Evolutionary conservation across 2,888 invertebrate species (phyloP).

Genomic region (Thera obeliscata): DNA sequence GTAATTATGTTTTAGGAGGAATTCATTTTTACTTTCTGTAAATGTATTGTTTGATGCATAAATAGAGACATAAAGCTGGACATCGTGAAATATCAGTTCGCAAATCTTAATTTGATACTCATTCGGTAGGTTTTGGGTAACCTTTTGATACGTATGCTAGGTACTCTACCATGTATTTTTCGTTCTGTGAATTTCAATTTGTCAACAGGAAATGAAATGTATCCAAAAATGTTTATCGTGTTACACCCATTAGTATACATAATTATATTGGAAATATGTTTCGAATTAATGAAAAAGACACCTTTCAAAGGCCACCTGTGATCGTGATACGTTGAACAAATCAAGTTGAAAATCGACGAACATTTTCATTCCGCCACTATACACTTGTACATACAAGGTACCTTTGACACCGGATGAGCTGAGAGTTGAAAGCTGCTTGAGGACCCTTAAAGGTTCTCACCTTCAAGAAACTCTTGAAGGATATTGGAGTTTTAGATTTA

Average conservation of each 20-base stretch:
- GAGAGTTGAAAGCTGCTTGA: slow-evolving; percentile 13
- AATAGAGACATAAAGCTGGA: too few species aligned
- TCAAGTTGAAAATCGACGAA: too few species aligned
- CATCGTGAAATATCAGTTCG: too few species aligned
- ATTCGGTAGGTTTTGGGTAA: too few species aligned
- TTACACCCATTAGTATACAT: not conserved
- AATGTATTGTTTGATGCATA: too few species aligned
- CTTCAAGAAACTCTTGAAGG: slow-evolving; percentile 11
- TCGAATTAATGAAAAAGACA: not conserved
- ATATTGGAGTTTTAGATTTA: slow-evolving; percentile 1
- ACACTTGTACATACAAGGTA: not conserved
- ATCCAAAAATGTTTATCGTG: not conserved
- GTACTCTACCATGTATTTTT: too few species aligned
- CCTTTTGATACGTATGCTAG: too few species aligned
- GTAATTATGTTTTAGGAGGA: too few species aligned
- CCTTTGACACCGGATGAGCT: slow-evolving; percentile 16
- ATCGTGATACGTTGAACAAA: too few species aligned
- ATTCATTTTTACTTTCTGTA: too few species aligned
- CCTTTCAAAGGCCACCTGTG: too few species aligned
- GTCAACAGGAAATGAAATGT: slow-evolving; percentile 1
- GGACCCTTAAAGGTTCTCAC: slow-evolving; percentile 9
- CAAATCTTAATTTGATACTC: too few species aligned
- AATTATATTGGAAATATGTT: slow-evolving; percentile 3
- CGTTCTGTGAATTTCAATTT: not conserved
- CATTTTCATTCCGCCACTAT: not conserved